Evolutionary conservation across 2,797 vertebrate species (phyloP), one percentile per base, ranked within the genome.

Genomic region (Sandelia bainsii): DNA sequence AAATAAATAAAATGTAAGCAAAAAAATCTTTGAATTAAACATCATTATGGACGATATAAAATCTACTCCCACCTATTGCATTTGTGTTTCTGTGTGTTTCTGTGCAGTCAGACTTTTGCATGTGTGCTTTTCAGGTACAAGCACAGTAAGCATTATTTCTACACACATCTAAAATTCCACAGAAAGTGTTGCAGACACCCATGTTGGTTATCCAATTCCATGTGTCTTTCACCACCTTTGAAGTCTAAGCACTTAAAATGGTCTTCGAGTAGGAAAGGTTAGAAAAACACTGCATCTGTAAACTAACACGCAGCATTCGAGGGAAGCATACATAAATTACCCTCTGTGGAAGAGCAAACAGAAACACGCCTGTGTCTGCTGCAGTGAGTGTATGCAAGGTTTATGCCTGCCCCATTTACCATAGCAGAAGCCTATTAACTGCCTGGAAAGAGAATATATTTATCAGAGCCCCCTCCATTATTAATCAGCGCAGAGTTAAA

Each of bases 401-500:
- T 85, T 86, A 72, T 75, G 64, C 53, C 76, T 83, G 89, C 77
- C 84, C 88, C 82, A 91, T 90, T 90, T 92, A 91, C 84, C 79
- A 79, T 27, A 71, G 85, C 75, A 79, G 81, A 88, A 88, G 83
- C 85, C 84, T 82, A 88, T 90, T 90, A 91, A 75, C 66, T 4
- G 81, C 77, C 59, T 80, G 87, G 77, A 92, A 92, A 91, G 89
- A 88, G 92, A 92, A 92, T 93, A 91, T 90, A 91, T 93, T 92
- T 90, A 93, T 91, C 90, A 86, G 82, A 34, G 78, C 72, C 10
- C 54, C 75, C 72, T 92, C 86, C 68, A 93, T 93, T 92, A 92
- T 93, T 93, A 91, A 93, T 92, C 86, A 91, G 83, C 9, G 68
- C 87, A 39, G 87, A 91, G 86, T 92, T 93, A 90, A 92, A 93